Evolutionary conservation across 2,113 vertebrate genomes (phyloP), one percentile per base, ranked within the genome.

Genomic region (Anolis carolinensis): DNA sequence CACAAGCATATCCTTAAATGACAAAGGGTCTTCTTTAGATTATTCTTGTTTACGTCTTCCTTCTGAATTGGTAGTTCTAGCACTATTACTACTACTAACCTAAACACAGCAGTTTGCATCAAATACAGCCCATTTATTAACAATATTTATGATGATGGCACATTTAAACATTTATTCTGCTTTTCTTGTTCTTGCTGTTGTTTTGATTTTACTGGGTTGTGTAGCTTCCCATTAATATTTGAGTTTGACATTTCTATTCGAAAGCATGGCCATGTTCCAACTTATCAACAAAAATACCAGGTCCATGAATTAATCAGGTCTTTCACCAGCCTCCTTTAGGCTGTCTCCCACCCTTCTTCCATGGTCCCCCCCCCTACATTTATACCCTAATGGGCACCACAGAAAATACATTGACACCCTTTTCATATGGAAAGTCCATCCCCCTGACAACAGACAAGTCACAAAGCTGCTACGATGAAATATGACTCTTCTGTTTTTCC

Each of bases 401-500:
- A 75, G 72, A 75, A 48, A 23, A 65, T 67, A 65, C 44, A 76
- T 76, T 44, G 48, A 34, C 44, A 76, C 72, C 16, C 39, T 75
- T 84, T 71, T 72, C 27, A 71, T 72, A 82, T 34, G 34, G 71
- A 72, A 82, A 82, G 70, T 21, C 48, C 16, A 32, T 21, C 52
- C 8, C 48, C 30, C 30, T 74, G 36, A 25, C 36, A 75, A 65
- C 36, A 52, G 36, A 21, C 36, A 74, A 21, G 20, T 13, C 21
- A 7, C 10, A 34, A 55, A 75, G 70, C 27, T 68, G 18, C 32
- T 1, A 0, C 36, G 75, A 72, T 30, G 39, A 87, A 89, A 86
- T 86, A 86, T 8, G 39, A 44, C 73, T 72, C 16, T 48, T 85
- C 52, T 39, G 86, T 50, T 76, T 86, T 89, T 72, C 39, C 71